A percentile compares a stretch with the other conserved stretches of the same genome.
Evolutionary conservation across 2,797 vertebrate genomes (phyloP).

Genomic region (Alcedo quadribrachys): DNA sequence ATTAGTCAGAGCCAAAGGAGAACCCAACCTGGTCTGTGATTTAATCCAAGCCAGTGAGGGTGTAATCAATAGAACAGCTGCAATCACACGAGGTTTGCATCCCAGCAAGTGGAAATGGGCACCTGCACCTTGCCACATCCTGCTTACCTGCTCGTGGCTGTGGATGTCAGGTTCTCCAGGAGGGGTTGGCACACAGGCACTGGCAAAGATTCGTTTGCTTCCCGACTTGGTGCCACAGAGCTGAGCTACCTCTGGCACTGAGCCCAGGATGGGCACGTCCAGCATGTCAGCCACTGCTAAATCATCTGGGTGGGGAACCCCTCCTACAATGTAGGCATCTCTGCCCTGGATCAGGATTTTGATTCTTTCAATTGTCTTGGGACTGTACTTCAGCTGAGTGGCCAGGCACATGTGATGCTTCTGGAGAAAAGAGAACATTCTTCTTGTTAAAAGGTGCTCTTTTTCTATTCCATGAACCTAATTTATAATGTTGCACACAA

Average conservation of each 20-base stretch:
- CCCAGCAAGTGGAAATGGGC: neutral
- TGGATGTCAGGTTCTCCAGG: slow-evolving; percentile 83
- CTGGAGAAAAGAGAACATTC: slow-evolving; percentile 69
- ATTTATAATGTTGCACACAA: slow-evolving; percentile 84
- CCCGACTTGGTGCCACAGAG: slow-evolving; percentile 88
- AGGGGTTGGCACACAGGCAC: slow-evolving; percentile 80
- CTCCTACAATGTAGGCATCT: slow-evolving; percentile 85
- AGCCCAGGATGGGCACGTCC: slow-evolving; percentile 84
- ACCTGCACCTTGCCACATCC: too few relatives aligned
- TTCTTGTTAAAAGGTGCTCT: slow-evolving; percentile 71
- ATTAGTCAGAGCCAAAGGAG: neutral
- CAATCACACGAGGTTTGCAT: neutral
- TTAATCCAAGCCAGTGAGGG: neutral
- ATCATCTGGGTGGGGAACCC: slow-evolving; percentile 86
- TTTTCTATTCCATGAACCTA: slow-evolving; percentile 78
- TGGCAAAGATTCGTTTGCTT: slow-evolving; percentile 82
- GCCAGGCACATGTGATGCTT: slow-evolving; percentile 83
- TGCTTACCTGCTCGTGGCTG: slow-evolving; percentile 81
- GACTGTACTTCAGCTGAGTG: slow-evolving; percentile 90
- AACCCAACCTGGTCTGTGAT: neutral
- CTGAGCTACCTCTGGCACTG: slow-evolving; percentile 83
- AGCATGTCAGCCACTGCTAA: slow-evolving; percentile 88
- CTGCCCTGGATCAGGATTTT: slow-evolving; percentile 82
- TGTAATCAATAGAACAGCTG: neutral
- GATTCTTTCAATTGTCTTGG: slow-evolving; percentile 84